Conservation (phyloP, 1,140 invertebrate species). For the Magallana ariakensis region DNA sequence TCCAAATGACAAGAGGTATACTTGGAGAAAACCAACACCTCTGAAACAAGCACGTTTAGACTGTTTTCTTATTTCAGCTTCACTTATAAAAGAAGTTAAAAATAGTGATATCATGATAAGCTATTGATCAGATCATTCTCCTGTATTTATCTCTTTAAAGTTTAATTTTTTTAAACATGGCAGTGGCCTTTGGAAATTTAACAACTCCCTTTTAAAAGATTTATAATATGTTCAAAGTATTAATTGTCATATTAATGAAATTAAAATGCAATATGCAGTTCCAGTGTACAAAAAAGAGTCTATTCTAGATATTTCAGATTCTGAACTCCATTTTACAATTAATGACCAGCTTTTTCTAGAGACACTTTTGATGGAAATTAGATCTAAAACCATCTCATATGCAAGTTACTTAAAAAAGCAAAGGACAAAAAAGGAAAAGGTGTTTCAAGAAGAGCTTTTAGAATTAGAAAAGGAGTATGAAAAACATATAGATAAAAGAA, state of each 20-base stretch:
- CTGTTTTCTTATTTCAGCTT: constrained; percentile 40
- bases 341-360: too few relatives aligned
- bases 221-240: background rate
- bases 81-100: constrained; percentile 21
- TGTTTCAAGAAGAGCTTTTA: too few relatives aligned
- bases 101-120: constrained; percentile 31
- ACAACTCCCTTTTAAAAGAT: too few relatives aligned
- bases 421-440: background rate
- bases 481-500: too few relatives aligned
- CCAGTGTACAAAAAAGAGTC: background rate
- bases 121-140: constrained; percentile 43
- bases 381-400: too few relatives aligned
- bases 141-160: background rate
- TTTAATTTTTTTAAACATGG: constrained; percentile 27
- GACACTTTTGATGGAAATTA: too few relatives aligned
- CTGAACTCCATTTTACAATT: too few relatives aligned
- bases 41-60: constrained; percentile 43
- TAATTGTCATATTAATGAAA: background rate
- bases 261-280: background rate
- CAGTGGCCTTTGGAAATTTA: background rate
- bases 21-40: constrained; percentile 37
- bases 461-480: too few relatives aligned
- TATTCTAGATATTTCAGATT: background rate
- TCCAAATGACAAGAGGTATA: constrained; percentile 35
- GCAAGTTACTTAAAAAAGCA: background rate